Evolutionary conservation across 2,888 invertebrate species (phyloP), one percentile per base, ranked within the genome.

Genomic region (Rhyacophila evoluta): DNA sequence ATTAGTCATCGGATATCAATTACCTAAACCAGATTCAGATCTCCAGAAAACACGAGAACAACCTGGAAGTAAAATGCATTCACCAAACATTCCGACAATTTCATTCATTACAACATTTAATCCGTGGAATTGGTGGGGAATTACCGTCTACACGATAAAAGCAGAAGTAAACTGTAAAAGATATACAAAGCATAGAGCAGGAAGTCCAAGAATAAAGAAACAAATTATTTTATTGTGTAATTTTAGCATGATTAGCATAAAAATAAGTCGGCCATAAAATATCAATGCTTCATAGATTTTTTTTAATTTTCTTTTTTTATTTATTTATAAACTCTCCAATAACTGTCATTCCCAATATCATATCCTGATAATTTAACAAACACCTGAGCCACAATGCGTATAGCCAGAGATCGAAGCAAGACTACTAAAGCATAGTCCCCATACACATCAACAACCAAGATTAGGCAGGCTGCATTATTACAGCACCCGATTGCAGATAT

Each of bases 311-410:
- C 74, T n/a, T 12, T 76, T 78, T 73, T 78, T 19, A 79, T 67
- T 75, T 79, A 70, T 77, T 78, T 81, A 78, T 79, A 80, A 81
- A 81, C 80, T 78, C 71, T 81, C 77, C 80, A 78, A 81, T 81
- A 81, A 79, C 77, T 74, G 69, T 81, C 78, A 69, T 75, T 75
- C 55, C 72, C 75, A 77, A 81, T 79, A 81, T 79, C 79, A 77
- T 77, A 78, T 80, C 75, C 80, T 68, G 81, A 81, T 80, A 78
- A 70, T 77, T 76, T 72, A 80, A 80, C 80, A 80, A 78, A 71
- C 78, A 78, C 68, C 69, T 69, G 79, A 55, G 71, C 73, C 79
- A 72, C 41, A 69, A 37, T 37, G 55, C 1, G 55, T 55, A 55
- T 55, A 55, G 10, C 25, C 55, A 55, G 55, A 55, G 19, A 55